phyloP scores from a whole-genome alignment of 1,140 invertebrate genomes.

The Campoletis sonorensis region DNA sequence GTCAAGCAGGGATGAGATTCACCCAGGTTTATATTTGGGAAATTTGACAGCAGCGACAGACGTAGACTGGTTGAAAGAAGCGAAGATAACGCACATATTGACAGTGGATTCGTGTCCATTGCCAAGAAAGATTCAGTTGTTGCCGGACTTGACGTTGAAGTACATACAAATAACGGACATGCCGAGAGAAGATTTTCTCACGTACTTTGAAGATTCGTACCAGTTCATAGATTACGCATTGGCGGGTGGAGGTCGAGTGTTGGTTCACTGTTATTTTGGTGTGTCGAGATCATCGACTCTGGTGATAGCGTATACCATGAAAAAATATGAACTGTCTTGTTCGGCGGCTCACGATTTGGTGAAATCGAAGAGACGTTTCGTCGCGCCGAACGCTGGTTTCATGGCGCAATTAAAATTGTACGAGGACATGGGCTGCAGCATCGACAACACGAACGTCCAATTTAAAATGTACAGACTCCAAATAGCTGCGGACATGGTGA shows the following conservation, averaged over 20 bases:
- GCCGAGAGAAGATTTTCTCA: constrained; percentile 88
- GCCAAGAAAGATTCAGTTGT: constrained; percentile 82
- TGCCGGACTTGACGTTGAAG: constrained; percentile 82
- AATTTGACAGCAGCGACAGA: constrained; percentile 88
- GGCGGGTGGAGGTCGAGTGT: constrained; percentile 78
- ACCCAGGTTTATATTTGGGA: constrained; percentile 84
- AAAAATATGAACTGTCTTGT: constrained; percentile 85
- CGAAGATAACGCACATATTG: constrained; percentile 85
- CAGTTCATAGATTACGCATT: constrained; percentile 83
- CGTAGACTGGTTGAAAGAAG: constrained; percentile 80
- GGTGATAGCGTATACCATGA: constrained; percentile 91
- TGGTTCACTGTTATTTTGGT: constrained; percentile 92
- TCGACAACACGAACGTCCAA: constrained; percentile 84
- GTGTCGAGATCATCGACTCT: constrained; percentile 91
- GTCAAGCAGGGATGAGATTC: constrained; percentile 82
- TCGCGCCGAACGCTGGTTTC: constrained; percentile 86
- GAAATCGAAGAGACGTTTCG: constrained; percentile 81
- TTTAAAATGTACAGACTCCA: constrained; percentile 87
- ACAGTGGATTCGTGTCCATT: constrained; percentile 90
- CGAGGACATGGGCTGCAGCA: constrained; percentile 84
- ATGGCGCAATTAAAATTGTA: constrained; percentile 86
- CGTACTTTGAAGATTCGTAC: constrained; percentile 84
- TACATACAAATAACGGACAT: constrained; percentile 90
- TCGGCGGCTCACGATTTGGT: constrained; percentile 83
- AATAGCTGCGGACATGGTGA: constrained; percentile 87